Evolutionary conservation across 2,113 vertebrate species (phyloP).

Genomic region (Prionailurus viverrinus): DNA sequence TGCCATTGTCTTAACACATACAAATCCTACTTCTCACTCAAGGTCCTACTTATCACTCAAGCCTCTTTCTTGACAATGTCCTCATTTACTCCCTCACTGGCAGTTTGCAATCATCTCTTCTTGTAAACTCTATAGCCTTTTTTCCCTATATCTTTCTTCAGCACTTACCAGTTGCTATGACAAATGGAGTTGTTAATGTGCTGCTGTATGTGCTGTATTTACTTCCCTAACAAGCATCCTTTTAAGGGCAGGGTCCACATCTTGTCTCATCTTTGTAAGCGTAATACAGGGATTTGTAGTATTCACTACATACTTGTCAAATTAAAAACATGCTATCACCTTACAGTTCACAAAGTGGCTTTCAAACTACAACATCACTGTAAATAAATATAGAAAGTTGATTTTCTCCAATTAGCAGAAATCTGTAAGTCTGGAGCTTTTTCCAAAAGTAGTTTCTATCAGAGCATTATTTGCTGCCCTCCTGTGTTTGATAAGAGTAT

Average conservation of each 20-base stretch:
- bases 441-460: slow-evolving; percentile 6
- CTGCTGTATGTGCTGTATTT: background rate
- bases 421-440: background rate
- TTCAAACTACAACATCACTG: background rate
- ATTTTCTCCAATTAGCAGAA: background rate
- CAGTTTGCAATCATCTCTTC: background rate
- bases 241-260: background rate
- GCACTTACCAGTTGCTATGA: background rate
- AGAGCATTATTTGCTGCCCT: slow-evolving; percentile 71
- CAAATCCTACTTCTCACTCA: background rate
- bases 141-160: background rate
- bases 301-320: background rate
- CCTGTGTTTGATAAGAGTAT: slow-evolving; percentile 48
- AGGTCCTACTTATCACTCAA: background rate
- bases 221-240: background rate
- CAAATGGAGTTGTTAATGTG: background rate
- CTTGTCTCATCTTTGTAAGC: background rate
- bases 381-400: background rate
- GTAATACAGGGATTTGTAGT: background rate
- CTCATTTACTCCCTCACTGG: background rate
- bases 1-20: background rate
- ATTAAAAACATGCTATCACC: background rate
- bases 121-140: background rate
- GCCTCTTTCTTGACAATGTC: background rate
- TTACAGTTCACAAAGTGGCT: background rate